These are phyloP conservation scores for Zaprionus davidi DNA, from an alignment of 1,140 invertebrate species.

Conservation along the genomic window DNA sequence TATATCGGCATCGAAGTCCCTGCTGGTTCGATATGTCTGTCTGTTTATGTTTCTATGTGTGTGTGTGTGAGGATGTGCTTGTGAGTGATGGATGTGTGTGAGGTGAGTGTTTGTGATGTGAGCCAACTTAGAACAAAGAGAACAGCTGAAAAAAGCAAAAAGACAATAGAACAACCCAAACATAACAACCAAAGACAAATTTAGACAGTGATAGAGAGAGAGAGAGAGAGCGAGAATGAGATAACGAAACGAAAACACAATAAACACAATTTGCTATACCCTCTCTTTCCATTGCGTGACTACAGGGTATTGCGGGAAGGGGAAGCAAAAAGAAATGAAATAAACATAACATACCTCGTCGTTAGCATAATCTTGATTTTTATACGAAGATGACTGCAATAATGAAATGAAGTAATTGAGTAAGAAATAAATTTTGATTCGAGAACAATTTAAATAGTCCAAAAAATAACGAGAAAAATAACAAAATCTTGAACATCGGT, in stretches of 20 bases:
- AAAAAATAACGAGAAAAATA: conserved; percentile 8
- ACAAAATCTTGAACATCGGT: not conserved
- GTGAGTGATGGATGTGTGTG: conserved; percentile 14
- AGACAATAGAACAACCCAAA: conserved; percentile 3
- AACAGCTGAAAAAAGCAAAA: conserved; percentile 8
- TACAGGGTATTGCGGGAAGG: conserved; percentile 11
- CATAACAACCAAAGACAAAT: conserved; percentile 8
- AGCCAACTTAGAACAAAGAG: not conserved
- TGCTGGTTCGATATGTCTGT: conserved; percentile 10
- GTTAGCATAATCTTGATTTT: conserved; percentile 71
- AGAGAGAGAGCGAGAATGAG: not conserved
- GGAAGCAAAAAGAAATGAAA: conserved; percentile 46
- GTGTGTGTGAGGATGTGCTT: conserved; percentile 20
- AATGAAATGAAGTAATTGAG: conserved; percentile 68
- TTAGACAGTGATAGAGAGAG: not conserved
- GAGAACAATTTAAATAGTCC: conserved; percentile 6
- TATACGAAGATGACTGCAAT: conserved; percentile 80
- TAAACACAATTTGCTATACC: conserved; percentile 9
- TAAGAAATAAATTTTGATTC: conserved; percentile 59
- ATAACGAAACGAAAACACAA: not conserved
- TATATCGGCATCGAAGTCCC: conserved; percentile 2
- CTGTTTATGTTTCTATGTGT: conserved; percentile 15
- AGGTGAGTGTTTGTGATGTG: not conserved
- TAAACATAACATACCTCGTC: conserved; percentile 77
- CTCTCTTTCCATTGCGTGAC: conserved; percentile 9